These are phyloP conservation scores for Torymus tubicola DNA, from an alignment of 2,888 invertebrate species.

Conservation along the genomic window DNA sequence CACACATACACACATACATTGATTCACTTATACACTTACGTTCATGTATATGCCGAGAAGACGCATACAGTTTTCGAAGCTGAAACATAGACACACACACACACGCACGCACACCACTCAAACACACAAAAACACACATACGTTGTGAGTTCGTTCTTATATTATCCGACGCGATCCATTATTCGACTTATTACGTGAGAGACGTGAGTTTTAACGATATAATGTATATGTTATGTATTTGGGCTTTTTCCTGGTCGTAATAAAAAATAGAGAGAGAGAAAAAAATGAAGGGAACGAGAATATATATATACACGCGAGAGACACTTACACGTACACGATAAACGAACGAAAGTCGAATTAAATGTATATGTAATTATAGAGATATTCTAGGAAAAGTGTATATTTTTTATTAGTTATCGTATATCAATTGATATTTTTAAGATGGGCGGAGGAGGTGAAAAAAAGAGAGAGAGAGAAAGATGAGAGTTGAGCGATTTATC, in stretches of 20 bases:
- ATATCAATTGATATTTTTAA: constrained; percentile 57
- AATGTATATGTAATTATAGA: constrained; percentile 58
- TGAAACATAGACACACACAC: constrained; percentile 8
- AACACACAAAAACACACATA: neutral
- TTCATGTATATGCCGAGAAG: constrained; percentile 21
- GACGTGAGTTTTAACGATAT: constrained; percentile 7
- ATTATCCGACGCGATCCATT: constrained; percentile 28
- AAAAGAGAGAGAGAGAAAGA: constrained; percentile 37
- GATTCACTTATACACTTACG: too few relatives aligned
- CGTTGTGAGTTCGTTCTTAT: constrained; percentile 45
- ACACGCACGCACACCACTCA: too few relatives aligned
- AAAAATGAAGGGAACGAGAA: too few relatives aligned
- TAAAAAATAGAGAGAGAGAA: too few relatives aligned
- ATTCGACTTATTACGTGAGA: constrained; percentile 30
- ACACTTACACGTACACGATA: constrained; percentile 44
- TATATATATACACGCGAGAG: constrained; percentile 6
- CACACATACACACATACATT: neutral
- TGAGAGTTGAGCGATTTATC: constrained; percentile 59
- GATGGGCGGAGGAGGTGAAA: too few relatives aligned
- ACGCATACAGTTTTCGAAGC: constrained; percentile 56
- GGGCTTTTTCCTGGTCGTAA: constrained; percentile 44
- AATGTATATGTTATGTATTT: constrained; percentile 33
- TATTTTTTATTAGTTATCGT: constrained; percentile 60
- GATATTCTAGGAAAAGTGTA: constrained; percentile 58
- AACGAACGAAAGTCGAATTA: constrained; percentile 60